Evolutionary conservation across 2,797 vertebrate genomes (phyloP), one percentile per base, ranked within the genome.

Genomic region (Scarus forsteni): DNA sequence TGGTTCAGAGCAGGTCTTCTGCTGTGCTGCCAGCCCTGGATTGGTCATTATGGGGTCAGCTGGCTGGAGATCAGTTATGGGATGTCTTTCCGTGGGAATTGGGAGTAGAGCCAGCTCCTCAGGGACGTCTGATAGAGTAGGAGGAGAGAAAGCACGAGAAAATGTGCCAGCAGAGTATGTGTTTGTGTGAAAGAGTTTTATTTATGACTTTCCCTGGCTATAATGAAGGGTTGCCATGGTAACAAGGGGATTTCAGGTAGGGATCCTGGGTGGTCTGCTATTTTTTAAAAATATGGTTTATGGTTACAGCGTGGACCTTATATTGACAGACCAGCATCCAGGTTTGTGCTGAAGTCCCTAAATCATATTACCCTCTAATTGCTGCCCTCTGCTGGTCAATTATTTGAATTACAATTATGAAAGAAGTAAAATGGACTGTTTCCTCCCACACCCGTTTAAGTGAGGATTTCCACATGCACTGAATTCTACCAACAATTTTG

Each of bases 351-450:
- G 7, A 50, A 14, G 39, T 10, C 14, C 16, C 10, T n/a, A 6
- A 9, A 3, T 71, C 45, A 57, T 39, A 66, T 76, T 50, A 75
- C 38, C 74, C 67, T 57, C 66, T 68, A 16, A 80, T 81, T 52
- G 52, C 77, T 83, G 85, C 78, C 84, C 67, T 79, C 88, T 86
- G 54, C 75, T 85, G 87, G 71, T 69, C 16, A 77, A 15, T 52
- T 1, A 35, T 8, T 3, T 27, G 19, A 72, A 77, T 12, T 66
- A 69, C 78, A 77, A 60, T 57, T 59, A 44, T 5, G 42, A 9
- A 53, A 27, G 27, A 12, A 18, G 10, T 18, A 19, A 11, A 1
- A 2, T 11, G 0, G 27, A 11, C 13, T 10, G 44, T 57, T 18
- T 27, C 44, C 1, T 2, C n/a, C n/a, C 5, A 4, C 14, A 40